These are phyloP conservation scores for Nymphicus hollandicus DNA, from an alignment of 2,113 vertebrate genomes.

Conservation along the genomic window DNA sequence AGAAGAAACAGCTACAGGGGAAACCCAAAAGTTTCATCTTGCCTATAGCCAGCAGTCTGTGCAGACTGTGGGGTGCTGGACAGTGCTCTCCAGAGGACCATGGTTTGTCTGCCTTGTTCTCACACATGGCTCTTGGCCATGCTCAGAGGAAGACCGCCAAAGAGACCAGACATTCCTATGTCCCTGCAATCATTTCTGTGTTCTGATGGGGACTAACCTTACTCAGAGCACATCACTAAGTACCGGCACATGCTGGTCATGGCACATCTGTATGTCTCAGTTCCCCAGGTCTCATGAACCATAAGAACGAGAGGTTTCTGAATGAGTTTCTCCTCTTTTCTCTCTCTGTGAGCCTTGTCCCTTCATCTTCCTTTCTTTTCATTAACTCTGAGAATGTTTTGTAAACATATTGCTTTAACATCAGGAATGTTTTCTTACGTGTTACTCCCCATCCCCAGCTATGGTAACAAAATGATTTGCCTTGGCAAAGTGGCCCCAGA, in stretches of 20 bases:
- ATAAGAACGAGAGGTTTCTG: neutral
- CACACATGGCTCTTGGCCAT: neutral
- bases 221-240: neutral
- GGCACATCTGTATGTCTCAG: accelerated
- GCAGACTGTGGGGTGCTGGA: neutral
- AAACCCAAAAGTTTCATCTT: neutral
- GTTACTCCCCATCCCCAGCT: neutral
- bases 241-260: neutral
- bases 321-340: neutral
- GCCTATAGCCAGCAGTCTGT: neutral
- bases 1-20: neutral
- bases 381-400: neutral
- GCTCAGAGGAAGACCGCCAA: neutral
- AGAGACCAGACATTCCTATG: accelerated
- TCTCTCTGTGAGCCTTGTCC: neutral
- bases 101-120: accelerated
- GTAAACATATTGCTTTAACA: neutral
- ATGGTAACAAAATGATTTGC: neutral
- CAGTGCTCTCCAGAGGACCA: neutral
- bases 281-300: neutral
- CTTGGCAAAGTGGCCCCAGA: neutral
- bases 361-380: neutral
- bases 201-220: neutral
- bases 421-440: neutral
- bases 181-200: neutral